Conservation (phyloP, 2,888 invertebrate genomes). For the Neoascia interrupta region DNA sequence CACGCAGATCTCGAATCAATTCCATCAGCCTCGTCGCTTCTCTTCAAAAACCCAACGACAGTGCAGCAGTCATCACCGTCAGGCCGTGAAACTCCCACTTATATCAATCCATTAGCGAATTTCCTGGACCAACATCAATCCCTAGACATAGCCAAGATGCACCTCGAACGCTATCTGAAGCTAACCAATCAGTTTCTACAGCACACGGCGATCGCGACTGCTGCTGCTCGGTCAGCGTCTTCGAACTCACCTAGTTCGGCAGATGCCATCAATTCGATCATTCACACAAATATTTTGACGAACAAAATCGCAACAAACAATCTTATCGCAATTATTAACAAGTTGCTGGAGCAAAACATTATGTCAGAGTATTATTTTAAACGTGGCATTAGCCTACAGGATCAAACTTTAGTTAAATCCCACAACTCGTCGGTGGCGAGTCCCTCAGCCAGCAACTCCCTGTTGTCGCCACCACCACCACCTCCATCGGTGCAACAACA, state of each 20-base stretch:
- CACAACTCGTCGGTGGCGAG: constrained; percentile 16
- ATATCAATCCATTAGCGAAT: constrained; percentile 71
- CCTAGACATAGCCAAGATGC: constrained; percentile 77
- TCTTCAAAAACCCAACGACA: constrained; percentile 38
- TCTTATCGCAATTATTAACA: constrained; percentile 72
- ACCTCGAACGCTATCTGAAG: constrained; percentile 75
- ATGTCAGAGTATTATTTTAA: constrained; percentile 73
- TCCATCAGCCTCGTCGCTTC: constrained; percentile 1
- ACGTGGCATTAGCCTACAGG: constrained; percentile 68
- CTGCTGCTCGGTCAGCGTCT: constrained; percentile 71
- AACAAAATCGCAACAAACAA: constrained; percentile 73
- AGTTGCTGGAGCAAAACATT: constrained; percentile 72
- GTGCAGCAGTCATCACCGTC: constrained; percentile 29
- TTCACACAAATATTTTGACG: constrained; percentile 72
- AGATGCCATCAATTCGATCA: constrained; percentile 71
- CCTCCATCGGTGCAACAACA: constrained; percentile 45
- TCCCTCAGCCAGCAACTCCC: constrained; percentile 2
- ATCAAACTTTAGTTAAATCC: constrained; percentile 36
- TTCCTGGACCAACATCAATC: constrained; percentile 75
- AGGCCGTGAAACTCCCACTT: constrained; percentile 55
- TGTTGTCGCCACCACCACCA: constrained; percentile 49
- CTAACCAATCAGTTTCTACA: constrained; percentile 76
- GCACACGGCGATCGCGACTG: constrained; percentile 73
- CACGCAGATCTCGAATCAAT: constrained; percentile 17
- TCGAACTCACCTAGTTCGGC: constrained; percentile 61